phyloP scores from a whole-genome alignment of 2,888 invertebrate species.

The Polymixis flavicincta region DNA sequence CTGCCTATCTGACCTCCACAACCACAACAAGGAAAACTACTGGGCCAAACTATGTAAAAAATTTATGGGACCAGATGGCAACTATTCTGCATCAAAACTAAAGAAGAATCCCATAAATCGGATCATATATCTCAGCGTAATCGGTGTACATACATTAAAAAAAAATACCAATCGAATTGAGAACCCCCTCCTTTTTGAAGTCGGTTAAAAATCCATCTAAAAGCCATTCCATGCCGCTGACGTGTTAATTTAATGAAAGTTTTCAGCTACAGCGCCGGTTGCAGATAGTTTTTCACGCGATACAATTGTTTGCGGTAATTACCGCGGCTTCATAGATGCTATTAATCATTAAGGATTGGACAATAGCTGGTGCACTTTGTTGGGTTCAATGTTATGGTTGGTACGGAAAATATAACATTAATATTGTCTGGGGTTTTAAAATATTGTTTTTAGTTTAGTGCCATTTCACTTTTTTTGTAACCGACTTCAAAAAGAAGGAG shows the following conservation, averaged over 20 bases:
- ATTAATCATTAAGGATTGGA: constrained; percentile 88
- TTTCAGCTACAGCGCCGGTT: constrained; percentile 67
- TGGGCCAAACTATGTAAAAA: no score
- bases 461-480: no score
- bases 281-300: constrained; percentile 81
- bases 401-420: background rate
- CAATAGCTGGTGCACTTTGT: constrained; percentile 75
- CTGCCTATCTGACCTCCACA: no score
- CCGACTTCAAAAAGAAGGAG: no score
- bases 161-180: no score
- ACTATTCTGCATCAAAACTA: no score
- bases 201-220: constrained; percentile 64
- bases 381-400: constrained; percentile 53
- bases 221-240: constrained; percentile 69
- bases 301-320: constrained; percentile 78
- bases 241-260: constrained; percentile 78
- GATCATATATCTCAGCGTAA: no score
- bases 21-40: no score
- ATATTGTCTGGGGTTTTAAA: background rate
- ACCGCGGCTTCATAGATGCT: constrained; percentile 84
- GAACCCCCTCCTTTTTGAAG: no score
- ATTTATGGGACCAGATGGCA: no score
- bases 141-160: no score
- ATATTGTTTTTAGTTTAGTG: background rate
- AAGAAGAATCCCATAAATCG: no score